These are phyloP conservation scores for Dicrurus megarhynchus DNA, from an alignment of 2,113 vertebrate species.

Conservation along the genomic window DNA sequence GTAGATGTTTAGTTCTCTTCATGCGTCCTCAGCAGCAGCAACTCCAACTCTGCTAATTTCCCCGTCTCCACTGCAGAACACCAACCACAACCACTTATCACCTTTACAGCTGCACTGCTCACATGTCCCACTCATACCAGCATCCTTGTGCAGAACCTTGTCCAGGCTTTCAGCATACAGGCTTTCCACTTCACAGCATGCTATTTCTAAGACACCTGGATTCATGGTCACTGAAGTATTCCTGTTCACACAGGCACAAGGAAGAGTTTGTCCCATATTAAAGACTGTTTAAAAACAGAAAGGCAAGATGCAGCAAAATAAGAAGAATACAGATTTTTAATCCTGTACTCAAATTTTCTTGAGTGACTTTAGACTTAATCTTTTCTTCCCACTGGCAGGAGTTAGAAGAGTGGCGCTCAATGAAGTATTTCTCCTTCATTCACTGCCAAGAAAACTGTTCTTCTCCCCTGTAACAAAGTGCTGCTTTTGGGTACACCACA, in stretches of 20 bases:
- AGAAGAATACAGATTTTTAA: background rate
- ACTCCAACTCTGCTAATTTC: rapidly evolving
- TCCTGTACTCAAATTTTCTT: background rate
- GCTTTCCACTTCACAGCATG: background rate
- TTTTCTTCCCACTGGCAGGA: background rate
- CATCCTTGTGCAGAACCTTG: background rate
- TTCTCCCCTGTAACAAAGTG: background rate
- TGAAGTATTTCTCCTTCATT: background rate
- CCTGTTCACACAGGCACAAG: background rate
- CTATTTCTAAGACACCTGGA: background rate
- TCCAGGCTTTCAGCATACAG: rapidly evolving
- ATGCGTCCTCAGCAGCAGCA: background rate
- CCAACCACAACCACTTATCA: background rate
- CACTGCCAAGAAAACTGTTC: background rate
- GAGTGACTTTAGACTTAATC: background rate
- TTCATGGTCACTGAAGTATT: background rate
- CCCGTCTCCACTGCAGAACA: background rate
- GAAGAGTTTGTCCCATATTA: background rate
- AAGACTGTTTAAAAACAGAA: background rate
- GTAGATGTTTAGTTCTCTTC: rapidly evolving
- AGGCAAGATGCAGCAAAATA: background rate
- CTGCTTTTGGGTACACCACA: background rate
- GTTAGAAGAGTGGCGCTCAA: background rate
- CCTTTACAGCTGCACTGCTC: background rate
- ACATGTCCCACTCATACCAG: background rate